Evolutionary conservation across 2,888 invertebrate species (phyloP).

Genomic region (Trissoscelio sp.): DNA sequence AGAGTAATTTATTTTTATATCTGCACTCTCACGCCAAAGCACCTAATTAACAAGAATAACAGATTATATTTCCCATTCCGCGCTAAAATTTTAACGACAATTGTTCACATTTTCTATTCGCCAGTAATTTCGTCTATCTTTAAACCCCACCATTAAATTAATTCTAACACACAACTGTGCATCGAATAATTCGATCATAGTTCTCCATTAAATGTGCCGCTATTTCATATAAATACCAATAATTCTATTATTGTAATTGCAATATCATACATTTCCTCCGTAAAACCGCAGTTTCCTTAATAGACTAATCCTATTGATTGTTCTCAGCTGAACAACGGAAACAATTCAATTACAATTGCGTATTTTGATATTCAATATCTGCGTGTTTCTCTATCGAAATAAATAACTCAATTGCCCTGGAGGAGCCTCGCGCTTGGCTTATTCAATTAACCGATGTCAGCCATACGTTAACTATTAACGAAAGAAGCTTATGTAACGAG

Average conservation of each 20-base stretch:
- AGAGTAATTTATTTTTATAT: no score
- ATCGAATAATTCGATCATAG: no score
- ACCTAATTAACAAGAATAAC: no score
- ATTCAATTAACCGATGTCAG: slow-evolving; percentile 34
- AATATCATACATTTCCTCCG: slow-evolving; percentile 12
- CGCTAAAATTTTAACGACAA: no score
- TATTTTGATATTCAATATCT: slow-evolving; percentile 33
- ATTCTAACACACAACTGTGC: neutral
- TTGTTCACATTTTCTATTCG: no score
- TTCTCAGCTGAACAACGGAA: slow-evolving; percentile 25
- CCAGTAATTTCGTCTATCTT: no score
- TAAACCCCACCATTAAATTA: neutral
- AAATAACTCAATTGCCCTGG: slow-evolving; percentile 18
- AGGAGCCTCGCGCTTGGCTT: slow-evolving; percentile 5
- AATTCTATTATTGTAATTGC: slow-evolving; percentile 28
- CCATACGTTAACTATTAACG: slow-evolving; percentile 17
- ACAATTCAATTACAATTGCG: slow-evolving; percentile 38
- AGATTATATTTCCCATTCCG: no score
- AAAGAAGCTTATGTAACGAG: neutral
- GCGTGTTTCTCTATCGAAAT: slow-evolving; percentile 25
- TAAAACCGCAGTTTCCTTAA: slow-evolving; percentile 40
- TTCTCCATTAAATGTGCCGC: neutral
- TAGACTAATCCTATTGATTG: slow-evolving; percentile 30
- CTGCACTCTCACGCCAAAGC: no score
- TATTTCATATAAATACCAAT: slow-evolving; percentile 11